Evolutionary conservation across 2,888 invertebrate genomes (phyloP), one percentile per base, ranked within the genome.

Genomic region (Beris chalybata): DNA sequence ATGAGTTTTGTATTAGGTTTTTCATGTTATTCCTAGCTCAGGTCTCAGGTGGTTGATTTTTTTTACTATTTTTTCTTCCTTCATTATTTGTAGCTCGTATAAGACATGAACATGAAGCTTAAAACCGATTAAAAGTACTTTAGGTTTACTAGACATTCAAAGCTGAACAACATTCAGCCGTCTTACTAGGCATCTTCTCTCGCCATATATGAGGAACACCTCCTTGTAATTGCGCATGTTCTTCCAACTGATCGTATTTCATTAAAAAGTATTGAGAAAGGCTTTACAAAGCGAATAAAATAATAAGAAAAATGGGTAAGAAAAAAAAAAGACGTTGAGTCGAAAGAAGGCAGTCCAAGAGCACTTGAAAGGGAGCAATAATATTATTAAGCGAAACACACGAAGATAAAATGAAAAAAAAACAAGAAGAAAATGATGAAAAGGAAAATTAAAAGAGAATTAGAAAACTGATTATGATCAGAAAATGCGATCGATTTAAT

Each of bases 401-500:
- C 15, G 31, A 58, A 47, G 47, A 58, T 30, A 58, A 13, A 48
- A 11, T n/a, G 15, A 4, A 48, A 48, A 48, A 48, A 50, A 50
- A 61, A 38, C n/a, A 52, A 43, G 43, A 53, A 11, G 52, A 45
- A 29, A 15, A 54, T 15, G 54, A 54, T 22, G 31, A 64, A 22
- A 12, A 30, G 32, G 53, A 64, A 64, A 64, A 64, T 54, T 64
- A 64, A 54, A 64, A 45, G 64, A 64, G 45, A 64, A 64, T 64
- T 64, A 64, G 64, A 64, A 64, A 64, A 64, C 64, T 64, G 64
- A 64, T 64, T 54, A 54, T 77, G 77, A 78, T 78, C 78, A 76
- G 76, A 77, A 76, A 78, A 78, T 77, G 77, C 76, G 77, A 78
- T 78, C 78, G 78, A 76, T 77, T 78, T 78, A 78, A 78, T 78